phyloP scores from a whole-genome alignment of 2,113 vertebrate species.

The Theristicus caerulescens region DNA sequence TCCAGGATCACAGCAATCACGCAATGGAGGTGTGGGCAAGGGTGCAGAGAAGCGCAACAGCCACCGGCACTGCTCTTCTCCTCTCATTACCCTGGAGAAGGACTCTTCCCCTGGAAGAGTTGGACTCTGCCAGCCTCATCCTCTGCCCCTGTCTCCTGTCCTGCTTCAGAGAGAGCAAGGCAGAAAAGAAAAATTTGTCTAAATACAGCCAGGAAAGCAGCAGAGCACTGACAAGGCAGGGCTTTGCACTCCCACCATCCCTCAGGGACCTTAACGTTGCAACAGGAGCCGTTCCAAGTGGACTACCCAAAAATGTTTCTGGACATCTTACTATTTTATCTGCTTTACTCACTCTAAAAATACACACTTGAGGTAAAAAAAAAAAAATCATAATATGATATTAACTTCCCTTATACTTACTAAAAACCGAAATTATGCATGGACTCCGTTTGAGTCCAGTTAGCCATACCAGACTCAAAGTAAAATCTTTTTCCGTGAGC shows the following conservation, averaged over 20 bases:
- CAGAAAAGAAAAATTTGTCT: neutral
- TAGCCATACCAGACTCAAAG: neutral
- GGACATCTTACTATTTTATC: neutral
- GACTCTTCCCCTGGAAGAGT: neutral
- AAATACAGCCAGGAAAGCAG: neutral
- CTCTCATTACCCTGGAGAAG: neutral
- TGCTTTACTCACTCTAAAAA: neutral
- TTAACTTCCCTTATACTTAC: neutral
- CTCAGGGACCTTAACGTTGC: neutral
- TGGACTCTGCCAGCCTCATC: neutral
- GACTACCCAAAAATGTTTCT: neutral
- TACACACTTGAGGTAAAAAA: neutral
- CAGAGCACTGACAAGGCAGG: neutral
- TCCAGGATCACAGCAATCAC: neutral
- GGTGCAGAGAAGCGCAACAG: neutral
- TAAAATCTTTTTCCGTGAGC: neutral
- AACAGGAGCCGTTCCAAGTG: neutral
- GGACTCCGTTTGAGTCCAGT: neutral
- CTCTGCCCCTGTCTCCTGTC: neutral
- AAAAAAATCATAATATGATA: neutral
- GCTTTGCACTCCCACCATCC: neutral
- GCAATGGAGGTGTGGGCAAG: fast-evolving
- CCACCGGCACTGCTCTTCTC: neutral
- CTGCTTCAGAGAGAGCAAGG: neutral
- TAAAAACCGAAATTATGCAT: neutral